Base-by-base conservation (phyloP, 92 coral and sea anemone species). In the Porites cylindrica region DNA sequence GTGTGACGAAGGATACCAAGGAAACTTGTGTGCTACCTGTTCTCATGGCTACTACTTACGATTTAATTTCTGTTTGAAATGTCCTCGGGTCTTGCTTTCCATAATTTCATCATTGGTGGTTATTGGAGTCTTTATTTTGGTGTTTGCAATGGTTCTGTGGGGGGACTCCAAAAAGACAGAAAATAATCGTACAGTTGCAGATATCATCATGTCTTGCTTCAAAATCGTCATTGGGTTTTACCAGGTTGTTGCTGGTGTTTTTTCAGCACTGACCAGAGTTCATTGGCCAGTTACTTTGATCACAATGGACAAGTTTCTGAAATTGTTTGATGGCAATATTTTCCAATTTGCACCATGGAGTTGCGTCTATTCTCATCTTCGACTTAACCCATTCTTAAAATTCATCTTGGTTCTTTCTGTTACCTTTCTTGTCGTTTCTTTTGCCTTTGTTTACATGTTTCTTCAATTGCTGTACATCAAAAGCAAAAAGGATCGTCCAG, bases 211-310 rank as follows among this genome's bases (percentile, higher is more conserved):
- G 43, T 84, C 88, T 14, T 76, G 88, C 13, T 84, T 84, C 70
- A 84, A 84, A 68, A 84, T 84, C 47, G 83, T 84, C 4, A 81
- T 84, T 4, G 88, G 88, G 12, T 84, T 84, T 51, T 56, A 56
- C 8, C 61, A 56, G 8, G 61, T 56, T 10, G 12, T 56, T 10
- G 14, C 61, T 0, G 61, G 61, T 14, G 14, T 56, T 56, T 56
- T 56, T 0, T 10, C 61, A 3, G 14, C 61, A 9, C 4, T 56
- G 4, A 10, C 61, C 3, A 56, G 61, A 56, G 61, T 56, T 10
- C 14, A 56, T 9, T 56, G 61, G 61, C 88, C 88, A 0, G 26
- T 81, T 5, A 82, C 88, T 16, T 70, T 84, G 52, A 62, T 84
- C 65, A 21, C 74, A 71, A 74, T 84, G 6, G 88, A 73, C 2